Evolutionary conservation across 1,140 invertebrate genomes (phyloP).

Genomic region (Brachionus sp.): DNA sequence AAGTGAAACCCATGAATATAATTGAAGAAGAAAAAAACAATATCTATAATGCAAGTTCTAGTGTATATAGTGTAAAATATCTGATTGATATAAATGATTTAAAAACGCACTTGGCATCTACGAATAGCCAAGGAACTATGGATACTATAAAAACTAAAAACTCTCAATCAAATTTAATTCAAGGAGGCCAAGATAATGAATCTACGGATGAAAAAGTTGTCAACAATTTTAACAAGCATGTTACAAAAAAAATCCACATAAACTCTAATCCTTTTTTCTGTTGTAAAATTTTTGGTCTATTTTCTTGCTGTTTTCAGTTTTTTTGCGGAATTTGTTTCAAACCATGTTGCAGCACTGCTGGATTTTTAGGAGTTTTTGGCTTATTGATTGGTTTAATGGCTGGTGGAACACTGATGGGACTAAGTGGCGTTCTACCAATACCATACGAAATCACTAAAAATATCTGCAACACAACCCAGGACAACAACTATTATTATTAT

Average conservation of each 20-base stretch:
- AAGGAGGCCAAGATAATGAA: background rate
- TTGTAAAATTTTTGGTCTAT: background rate
- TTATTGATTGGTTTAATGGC: background rate
- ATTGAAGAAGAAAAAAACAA: background rate
- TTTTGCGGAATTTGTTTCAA: background rate
- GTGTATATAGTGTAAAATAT: constrained; percentile 28
- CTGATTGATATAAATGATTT: constrained; percentile 37
- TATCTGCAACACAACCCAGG: constrained; percentile 27
- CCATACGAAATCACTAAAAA: constrained; percentile 39
- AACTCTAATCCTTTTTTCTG: background rate
- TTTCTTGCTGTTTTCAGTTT: background rate
- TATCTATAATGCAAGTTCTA: constrained; percentile 8
- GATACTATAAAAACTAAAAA: constrained; percentile 8
- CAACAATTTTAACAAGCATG: constrained; percentile 22
- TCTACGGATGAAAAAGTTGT: background rate
- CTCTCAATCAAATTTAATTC: background rate
- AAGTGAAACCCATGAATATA: constrained; percentile 5
- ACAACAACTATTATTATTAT: constrained; percentile 14
- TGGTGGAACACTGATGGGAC: background rate
- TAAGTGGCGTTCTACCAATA: constrained; percentile 5
- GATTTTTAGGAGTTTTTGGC: background rate
- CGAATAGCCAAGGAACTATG: constrained; percentile 1
- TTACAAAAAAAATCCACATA: constrained; percentile 15
- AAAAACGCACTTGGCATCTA: constrained; percentile 12
- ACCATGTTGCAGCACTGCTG: constrained; percentile 41